Evolutionary conservation across 2,797 vertebrate species (phyloP).

Genomic region (Gadopsis bispinosus): DNA sequence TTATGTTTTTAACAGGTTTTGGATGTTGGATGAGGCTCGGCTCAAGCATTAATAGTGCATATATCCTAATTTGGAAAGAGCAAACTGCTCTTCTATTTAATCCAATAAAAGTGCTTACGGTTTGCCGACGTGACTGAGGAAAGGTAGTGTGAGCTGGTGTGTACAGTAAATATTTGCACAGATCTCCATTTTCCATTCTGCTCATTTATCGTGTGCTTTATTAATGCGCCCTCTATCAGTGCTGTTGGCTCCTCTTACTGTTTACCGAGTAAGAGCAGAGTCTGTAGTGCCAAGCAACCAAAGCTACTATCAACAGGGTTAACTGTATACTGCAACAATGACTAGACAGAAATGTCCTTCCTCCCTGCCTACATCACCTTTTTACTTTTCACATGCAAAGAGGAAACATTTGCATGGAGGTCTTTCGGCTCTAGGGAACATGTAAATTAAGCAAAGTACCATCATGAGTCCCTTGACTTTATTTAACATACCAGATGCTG

Average conservation of each 20-base stretch:
- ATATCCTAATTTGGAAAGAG: slow-evolving; percentile 29
- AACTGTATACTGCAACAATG: neutral
- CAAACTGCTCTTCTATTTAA: neutral
- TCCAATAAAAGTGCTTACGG: neutral
- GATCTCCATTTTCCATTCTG: neutral
- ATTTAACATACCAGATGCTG: neutral
- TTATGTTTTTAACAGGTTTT: neutral
- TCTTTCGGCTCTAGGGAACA: neutral
- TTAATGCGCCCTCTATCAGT: neutral
- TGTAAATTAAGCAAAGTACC: slow-evolving; percentile 13
- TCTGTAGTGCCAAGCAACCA: slow-evolving; percentile 18
- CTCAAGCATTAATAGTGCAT: neutral
- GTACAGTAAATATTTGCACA: slow-evolving; percentile 7
- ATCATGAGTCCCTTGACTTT: neutral
- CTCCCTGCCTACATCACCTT: neutral
- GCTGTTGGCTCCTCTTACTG: slow-evolving; percentile 5
- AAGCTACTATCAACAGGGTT: slow-evolving; percentile 12
- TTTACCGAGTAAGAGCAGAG: slow-evolving; percentile 27
- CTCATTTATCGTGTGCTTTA: slow-evolving; percentile 6
- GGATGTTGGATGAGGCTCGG: neutral
- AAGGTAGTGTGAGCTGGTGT: neutral
- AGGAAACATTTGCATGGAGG: slow-evolving; percentile 46
- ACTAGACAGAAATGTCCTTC: slow-evolving; percentile 18
- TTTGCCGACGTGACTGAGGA: slow-evolving; percentile 9
- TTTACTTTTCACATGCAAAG: slow-evolving; percentile 43